Evolutionary conservation across 2,888 invertebrate genomes (phyloP).

Genomic region (Macaria notata): DNA sequence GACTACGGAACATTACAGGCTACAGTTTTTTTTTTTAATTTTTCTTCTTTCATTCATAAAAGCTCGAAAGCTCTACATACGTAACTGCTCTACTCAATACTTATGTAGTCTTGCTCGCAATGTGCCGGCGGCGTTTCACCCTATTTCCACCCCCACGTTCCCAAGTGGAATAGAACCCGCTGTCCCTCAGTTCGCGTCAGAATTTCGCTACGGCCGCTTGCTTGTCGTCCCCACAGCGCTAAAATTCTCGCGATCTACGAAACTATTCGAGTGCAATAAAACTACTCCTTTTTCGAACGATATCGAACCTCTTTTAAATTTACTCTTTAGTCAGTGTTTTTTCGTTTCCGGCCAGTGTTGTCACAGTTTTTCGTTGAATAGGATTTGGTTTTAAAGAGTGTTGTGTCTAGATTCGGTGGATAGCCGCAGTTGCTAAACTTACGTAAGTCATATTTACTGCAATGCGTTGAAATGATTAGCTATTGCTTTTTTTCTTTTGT

Average conservation of each 20-base stretch:
- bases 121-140: conserved; percentile 33
- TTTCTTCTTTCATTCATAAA: no score
- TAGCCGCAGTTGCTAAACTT: conserved; percentile 63
- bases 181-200: conserved; percentile 57
- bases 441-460: conserved; percentile 77
- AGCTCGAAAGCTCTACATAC: no score
- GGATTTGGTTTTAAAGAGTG: conserved; percentile 43
- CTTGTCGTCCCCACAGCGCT: conserved; percentile 33
- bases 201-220: conserved; percentile 45
- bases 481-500: neutral
- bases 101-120: neutral
- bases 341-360: neutral
- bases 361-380: conserved; percentile 34
- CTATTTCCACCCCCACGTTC: conserved; percentile 49
- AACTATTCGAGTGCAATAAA: conserved; percentile 65
- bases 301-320: conserved; percentile 40
- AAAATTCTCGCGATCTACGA: conserved; percentile 59
- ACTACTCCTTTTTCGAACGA: conserved; percentile 45
- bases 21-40: no score
- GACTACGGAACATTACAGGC: no score
- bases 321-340: conserved; percentile 19
- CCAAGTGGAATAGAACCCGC: conserved; percentile 42
- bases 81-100: no score
- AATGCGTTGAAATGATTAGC: conserved; percentile 60
- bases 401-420: conserved; percentile 48